Percentiles rank a stretch among this genome's conserved stretches.
These are phyloP conservation scores for Calliopsis andreniformis DNA, from an alignment of 1,140 invertebrate species.

Conservation along the genomic window DNA sequence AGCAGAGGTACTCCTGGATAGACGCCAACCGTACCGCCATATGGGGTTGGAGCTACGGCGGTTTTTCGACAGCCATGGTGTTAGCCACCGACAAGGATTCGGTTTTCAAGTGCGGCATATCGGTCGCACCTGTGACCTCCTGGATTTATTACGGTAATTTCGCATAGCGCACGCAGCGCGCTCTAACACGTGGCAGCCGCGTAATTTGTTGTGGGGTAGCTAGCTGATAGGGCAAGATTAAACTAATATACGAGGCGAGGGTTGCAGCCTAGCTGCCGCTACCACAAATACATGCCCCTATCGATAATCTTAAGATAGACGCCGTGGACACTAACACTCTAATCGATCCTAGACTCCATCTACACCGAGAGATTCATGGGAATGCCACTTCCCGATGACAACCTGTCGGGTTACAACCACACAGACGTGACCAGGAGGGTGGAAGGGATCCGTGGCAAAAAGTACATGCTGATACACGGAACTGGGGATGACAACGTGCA, in stretches of 20 bases:
- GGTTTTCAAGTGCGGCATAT: constrained; percentile 85
- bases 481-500: constrained; percentile 87
- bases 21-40: constrained; percentile 87
- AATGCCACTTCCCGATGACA: constrained; percentile 82
- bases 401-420: constrained; percentile 82
- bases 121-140: constrained; percentile 89
- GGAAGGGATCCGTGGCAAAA: constrained; percentile 81
- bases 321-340: too few species aligned
- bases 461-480: constrained; percentile 85
- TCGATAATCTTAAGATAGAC: too few species aligned
- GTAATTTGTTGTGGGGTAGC: neutral
- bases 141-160: constrained; percentile 92
- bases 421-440: constrained; percentile 82
- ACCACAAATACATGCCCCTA: too few species aligned
- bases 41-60: constrained; percentile 89
- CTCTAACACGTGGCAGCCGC: neutral
- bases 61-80: constrained; percentile 79
- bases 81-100: constrained; percentile 81
- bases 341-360: constrained; percentile 83
- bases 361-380: constrained; percentile 88
- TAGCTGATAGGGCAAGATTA: neutral
- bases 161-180: neutral
- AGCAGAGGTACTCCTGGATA: constrained; percentile 85
- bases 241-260: neutral
- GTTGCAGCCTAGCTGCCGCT: neutral